phyloP scores from a whole-genome alignment of 2,888 invertebrate genomes.

The Hydraecia micacea region DNA sequence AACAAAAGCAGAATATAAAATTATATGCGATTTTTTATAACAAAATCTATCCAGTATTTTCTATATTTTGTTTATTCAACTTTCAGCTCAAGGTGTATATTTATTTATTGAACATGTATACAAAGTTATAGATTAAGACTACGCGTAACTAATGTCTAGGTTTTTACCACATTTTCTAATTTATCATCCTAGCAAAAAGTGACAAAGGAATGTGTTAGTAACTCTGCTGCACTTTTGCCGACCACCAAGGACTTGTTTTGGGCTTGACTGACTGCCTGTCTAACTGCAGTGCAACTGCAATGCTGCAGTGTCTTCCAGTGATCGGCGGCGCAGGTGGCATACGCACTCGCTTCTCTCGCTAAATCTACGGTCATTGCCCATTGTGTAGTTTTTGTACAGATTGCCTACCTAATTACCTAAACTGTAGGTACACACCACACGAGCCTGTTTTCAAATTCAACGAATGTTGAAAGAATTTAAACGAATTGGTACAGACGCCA shows the following conservation, averaged over 20 bases:
- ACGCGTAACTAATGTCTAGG: background rate
- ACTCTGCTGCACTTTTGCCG: background rate
- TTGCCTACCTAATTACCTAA: background rate
- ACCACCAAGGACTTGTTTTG: background rate
- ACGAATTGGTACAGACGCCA: background rate
- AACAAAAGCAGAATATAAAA: too few relatives aligned
- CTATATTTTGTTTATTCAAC: background rate
- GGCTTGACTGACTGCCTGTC: background rate
- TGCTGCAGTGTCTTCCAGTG: background rate
- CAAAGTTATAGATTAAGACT: background rate
- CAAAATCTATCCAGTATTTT: too few relatives aligned
- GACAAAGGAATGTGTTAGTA: background rate
- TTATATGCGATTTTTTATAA: too few relatives aligned
- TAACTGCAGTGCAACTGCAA: background rate
- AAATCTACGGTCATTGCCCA: too few relatives aligned
- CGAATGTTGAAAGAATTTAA: background rate
- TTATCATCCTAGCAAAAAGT: background rate
- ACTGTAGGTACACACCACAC: background rate
- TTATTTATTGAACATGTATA: too few relatives aligned
- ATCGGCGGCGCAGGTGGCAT: background rate
- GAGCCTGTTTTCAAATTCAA: background rate
- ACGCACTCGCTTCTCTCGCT: background rate
- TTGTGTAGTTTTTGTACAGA: background rate
- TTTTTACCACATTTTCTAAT: background rate
- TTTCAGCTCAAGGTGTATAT: too few relatives aligned